Evolutionary conservation across 2,113 vertebrate genomes (phyloP).

Genomic region (Tachycineta bicolor): DNA sequence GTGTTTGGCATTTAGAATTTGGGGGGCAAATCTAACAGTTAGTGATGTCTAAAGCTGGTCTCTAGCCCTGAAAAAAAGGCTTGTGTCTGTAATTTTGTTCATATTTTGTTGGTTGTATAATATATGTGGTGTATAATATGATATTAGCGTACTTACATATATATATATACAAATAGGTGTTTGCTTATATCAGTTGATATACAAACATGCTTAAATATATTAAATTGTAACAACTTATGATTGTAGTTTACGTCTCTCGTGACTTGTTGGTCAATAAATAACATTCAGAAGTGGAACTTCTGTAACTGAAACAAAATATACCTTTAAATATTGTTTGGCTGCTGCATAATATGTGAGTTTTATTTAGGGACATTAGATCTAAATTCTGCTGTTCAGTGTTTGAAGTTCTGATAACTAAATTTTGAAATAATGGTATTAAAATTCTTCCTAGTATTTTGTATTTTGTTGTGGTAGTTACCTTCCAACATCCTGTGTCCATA

Average conservation of each 20-base stretch:
- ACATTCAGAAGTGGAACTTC: background rate
- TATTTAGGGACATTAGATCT: background rate
- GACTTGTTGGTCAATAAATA: background rate
- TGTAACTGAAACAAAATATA: background rate
- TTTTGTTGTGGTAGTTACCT: background rate
- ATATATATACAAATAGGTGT: background rate
- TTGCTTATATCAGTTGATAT: background rate
- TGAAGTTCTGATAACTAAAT: background rate
- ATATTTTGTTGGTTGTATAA: background rate
- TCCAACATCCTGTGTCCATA: background rate
- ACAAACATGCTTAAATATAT: background rate
- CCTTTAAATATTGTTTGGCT: background rate
- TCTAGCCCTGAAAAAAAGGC: background rate
- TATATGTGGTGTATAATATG: background rate
- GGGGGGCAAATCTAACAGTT: background rate
- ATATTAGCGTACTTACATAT: background rate
- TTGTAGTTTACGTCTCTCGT: background rate
- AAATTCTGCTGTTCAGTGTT: background rate
- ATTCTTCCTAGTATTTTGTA: background rate
- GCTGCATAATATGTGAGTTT: background rate
- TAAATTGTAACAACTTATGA: background rate
- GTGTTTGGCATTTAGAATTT: background rate
- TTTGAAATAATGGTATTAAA: background rate
- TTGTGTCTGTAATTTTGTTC: background rate
- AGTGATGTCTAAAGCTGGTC: background rate